A percentile compares a stretch with the other conserved stretches of the same genome.
Conservation (phyloP, 2,888 invertebrate species). For the Adelognathus sp. region DNA sequence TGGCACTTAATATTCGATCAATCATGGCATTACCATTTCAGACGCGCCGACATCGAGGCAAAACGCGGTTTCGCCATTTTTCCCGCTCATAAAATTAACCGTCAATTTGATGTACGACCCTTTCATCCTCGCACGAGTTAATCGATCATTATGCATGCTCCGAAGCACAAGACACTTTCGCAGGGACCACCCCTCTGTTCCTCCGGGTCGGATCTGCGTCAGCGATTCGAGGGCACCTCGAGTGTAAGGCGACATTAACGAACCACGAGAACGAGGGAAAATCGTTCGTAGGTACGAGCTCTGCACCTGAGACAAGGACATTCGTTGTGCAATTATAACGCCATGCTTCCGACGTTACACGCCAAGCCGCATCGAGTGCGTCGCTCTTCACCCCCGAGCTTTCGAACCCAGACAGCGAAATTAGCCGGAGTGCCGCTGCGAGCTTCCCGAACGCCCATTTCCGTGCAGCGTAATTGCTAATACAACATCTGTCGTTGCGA, state of each 20-base stretch:
- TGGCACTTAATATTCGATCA: neutral
- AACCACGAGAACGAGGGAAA: neutral
- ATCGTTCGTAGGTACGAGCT: slow-evolving; percentile 3
- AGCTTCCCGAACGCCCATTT: slow-evolving; percentile 34
- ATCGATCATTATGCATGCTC: neutral
- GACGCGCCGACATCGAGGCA: no score
- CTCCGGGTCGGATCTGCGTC: neutral
- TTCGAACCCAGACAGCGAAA: slow-evolving; percentile 14
- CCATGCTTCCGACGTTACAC: slow-evolving; percentile 12
- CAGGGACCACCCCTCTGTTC: neutral
- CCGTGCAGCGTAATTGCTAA: slow-evolving; percentile 44
- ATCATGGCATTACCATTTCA: neutral
- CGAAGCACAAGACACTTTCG: neutral
- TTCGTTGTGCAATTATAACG: slow-evolving; percentile 36
- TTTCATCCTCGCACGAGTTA: neutral
- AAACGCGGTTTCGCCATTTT: no score
- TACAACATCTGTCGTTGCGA: slow-evolving; percentile 41
- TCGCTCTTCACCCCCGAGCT: neutral
- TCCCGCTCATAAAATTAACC: neutral
- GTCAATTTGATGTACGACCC: neutral
- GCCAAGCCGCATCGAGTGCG: slow-evolving; percentile 5
- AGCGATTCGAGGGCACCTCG: neutral
- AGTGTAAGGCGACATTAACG: neutral
- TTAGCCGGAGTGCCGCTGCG: slow-evolving; percentile 29
- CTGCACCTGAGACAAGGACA: slow-evolving; percentile 19